A percentile compares a stretch with the other conserved stretches of the same genome.
Conservation (phyloP, 2,797 vertebrate genomes). For the Chloroceryle amazona region DNA sequence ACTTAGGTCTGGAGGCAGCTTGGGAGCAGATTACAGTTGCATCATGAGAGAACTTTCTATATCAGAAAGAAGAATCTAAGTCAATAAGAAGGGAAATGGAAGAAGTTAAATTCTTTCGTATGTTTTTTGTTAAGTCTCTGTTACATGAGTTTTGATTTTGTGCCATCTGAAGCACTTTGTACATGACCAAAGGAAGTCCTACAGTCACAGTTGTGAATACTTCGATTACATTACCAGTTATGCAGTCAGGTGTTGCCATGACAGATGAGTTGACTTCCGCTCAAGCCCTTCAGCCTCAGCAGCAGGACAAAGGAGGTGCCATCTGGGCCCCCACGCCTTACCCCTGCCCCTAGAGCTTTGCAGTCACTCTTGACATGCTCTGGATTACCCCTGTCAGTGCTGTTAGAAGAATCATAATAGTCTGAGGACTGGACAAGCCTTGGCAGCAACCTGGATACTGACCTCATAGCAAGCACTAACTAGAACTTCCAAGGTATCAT, state of each 20-base stretch:
- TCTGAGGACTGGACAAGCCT: not conserved
- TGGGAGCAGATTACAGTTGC: not conserved
- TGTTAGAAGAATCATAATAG: not conserved
- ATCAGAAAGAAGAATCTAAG: not conserved
- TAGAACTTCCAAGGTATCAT: not conserved
- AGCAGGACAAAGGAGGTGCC: not conserved
- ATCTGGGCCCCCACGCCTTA: fast-evolving
- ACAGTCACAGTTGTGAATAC: not conserved
- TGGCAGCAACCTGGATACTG: fast-evolving
- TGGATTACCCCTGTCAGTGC: not conserved
- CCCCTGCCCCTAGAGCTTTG: fast-evolving
- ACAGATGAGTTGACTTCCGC: not conserved
- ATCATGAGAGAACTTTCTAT: not conserved
- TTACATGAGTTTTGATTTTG: not conserved
- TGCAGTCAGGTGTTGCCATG: not conserved
- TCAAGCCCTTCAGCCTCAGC: not conserved
- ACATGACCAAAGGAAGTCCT: not conserved
- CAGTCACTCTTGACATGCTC: not conserved
- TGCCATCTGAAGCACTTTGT: not conserved
- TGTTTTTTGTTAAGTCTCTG: not conserved
- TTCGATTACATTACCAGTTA: not conserved
- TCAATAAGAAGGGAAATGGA: not conserved
- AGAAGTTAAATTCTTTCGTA: not conserved
- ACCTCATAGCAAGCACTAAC: not conserved
- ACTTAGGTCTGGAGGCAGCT: not conserved